Percentiles rank a stretch among this genome's conserved stretches.
phyloP scores from a whole-genome alignment of 2,113 vertebrate species.

The Eidolon helvum region DNA sequence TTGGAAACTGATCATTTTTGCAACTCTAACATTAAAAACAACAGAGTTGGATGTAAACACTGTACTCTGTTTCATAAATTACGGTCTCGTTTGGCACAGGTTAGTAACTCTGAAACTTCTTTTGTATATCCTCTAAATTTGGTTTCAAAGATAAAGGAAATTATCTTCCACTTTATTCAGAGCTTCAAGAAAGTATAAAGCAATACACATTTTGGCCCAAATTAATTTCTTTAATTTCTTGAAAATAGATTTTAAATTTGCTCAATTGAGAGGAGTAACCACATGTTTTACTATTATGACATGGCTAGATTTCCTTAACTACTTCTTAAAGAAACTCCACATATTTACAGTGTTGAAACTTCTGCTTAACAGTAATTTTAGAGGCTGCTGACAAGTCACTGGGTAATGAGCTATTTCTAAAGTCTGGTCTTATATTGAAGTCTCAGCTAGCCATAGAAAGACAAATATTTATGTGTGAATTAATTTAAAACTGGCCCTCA shows the following conservation, averaged over 20 bases:
- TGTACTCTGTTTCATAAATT: neutral
- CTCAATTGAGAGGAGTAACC: neutral
- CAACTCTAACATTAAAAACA: neutral
- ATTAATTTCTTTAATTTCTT: neutral
- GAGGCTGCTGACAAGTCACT: neutral
- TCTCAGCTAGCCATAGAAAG: neutral
- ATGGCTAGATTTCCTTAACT: fast-evolving
- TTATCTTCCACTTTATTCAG: neutral
- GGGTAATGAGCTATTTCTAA: neutral
- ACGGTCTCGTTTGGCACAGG: neutral
- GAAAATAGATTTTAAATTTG: neutral
- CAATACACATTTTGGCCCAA: neutral
- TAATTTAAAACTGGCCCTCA: neutral
- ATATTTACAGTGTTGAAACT: fast-evolving
- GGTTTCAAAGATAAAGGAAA: neutral
- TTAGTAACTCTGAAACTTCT: neutral
- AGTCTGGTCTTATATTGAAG: neutral
- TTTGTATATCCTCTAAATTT: neutral
- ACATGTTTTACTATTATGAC: neutral
- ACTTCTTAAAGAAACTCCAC: neutral
- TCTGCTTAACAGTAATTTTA: neutral
- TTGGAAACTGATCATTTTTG: neutral
- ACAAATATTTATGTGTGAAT: neutral
- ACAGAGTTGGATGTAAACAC: neutral
- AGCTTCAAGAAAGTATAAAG: neutral